Evolutionary conservation across 2,888 invertebrate genomes (phyloP).

Genomic region (Galerucella nymphaeae): DNA sequence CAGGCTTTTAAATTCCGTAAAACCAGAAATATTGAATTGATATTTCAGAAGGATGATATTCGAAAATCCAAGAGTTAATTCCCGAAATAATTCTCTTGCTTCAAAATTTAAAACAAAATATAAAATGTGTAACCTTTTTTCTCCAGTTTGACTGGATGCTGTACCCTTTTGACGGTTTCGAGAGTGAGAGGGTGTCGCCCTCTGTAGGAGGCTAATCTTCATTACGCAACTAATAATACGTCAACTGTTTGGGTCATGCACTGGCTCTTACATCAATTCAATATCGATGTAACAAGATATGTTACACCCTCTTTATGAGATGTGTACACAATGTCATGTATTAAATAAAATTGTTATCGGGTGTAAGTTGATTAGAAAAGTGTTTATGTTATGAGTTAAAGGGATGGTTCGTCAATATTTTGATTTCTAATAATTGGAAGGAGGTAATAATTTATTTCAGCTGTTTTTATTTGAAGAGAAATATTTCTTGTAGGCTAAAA

Average conservation of each 20-base stretch:
- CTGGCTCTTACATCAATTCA: slow-evolving; percentile 51
- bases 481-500: too few species aligned
- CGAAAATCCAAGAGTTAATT: too few species aligned
- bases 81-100: too few species aligned
- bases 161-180: not conserved
- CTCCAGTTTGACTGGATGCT: not conserved
- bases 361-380: slow-evolving; percentile 17
- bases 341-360: slow-evolving; percentile 39
- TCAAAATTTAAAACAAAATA: too few species aligned
- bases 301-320: slow-evolving; percentile 52
- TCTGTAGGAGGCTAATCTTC: slow-evolving; percentile 60
- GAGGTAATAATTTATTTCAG: not conserved
- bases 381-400: slow-evolving; percentile 1
- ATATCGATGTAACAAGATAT: slow-evolving; percentile 54
- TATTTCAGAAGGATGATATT: too few species aligned
- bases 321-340: slow-evolving; percentile 42
- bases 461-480: too few species aligned
- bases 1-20: too few species aligned
- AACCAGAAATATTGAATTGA: too few species aligned
- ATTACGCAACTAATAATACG: slow-evolving; percentile 63
- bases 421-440: not conserved
- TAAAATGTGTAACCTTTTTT: not conserved
- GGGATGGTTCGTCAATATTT: slow-evolving; percentile 1
- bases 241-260: slow-evolving; percentile 59
- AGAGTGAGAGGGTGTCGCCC: slow-evolving; percentile 57